Evolutionary conservation across 2,888 invertebrate species (phyloP), one percentile per base, ranked within the genome.

Genomic region (Melinopterus prodromus): DNA sequence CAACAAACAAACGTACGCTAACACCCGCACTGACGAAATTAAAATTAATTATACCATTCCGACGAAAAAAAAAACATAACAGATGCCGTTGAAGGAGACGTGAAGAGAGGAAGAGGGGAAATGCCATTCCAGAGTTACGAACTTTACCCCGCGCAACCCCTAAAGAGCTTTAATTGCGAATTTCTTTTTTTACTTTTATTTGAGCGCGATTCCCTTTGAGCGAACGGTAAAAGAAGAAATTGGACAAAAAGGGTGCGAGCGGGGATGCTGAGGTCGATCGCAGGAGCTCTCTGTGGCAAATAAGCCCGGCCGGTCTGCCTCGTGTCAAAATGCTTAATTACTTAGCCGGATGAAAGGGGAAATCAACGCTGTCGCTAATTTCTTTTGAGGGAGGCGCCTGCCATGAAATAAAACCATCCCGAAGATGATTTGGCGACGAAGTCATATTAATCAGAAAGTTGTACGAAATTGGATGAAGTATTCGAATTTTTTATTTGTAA

Each of bases 1-100:
- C 53, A 53, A 53, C 53, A 53, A 53, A 53, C 53, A 53, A 53
- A 53, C 53, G 53, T 53, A 53, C 53, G 53, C 53, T 53, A 53
- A 53, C 53, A 53, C 53, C 53, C 53, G 7, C 53, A 53, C 53
- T 9, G 53, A 12, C 53, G 53, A 53, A 53, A 53, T 53, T 53
- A 53, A 53, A 53, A 53, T 53, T 53, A 53, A 53, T 53, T 53
- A 53, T 53, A 53, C 53, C 9, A 53, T 53, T 53, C 53, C 53
- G 9, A 53, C 53, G 12, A 53, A 53, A 53, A 53, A 38, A 53
- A 12, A 7, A 53, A 53, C 53, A 53, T 53, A 53, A 53, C 53
- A 53, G 53, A 53, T 53, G 53, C 53, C 53, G 53, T 53, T 53
- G 53, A 53, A 53, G 53, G 53, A 53, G 9, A 38, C 38, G 9